Conservation (phyloP, 2,113 vertebrate species). For the Sylvilagus bachmani region DNA sequence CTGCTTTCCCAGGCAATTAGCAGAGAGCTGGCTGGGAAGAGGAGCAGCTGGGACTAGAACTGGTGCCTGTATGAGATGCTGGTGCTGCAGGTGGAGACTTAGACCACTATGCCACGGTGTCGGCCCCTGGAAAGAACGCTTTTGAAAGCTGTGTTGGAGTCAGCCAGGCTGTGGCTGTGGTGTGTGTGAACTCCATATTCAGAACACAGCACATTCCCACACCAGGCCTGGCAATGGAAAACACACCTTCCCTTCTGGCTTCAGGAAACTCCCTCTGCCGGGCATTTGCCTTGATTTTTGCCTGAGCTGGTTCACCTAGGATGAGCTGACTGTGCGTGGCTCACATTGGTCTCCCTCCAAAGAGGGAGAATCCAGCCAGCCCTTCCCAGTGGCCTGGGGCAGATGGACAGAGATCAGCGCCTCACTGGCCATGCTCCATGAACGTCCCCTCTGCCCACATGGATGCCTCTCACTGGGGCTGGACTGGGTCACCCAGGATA, state of each 20-base stretch:
- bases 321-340: neutral
- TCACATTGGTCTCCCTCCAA: neutral
- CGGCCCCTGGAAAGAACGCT: neutral
- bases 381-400: too few species aligned
- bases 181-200: fast-evolving
- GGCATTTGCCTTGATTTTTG: neutral
- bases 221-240: neutral
- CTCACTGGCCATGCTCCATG: neutral
- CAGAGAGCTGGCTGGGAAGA: too few species aligned
- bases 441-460: neutral
- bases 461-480: neutral
- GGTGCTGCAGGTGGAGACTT: too few species aligned
- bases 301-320: neutral
- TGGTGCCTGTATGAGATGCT: too few species aligned
- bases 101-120: too few species aligned
- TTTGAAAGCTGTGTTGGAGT: fast-evolving
- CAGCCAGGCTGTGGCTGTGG: neutral
- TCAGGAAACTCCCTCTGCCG: neutral
- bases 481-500: neutral
- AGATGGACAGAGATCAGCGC: neutral
- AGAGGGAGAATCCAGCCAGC: too few species aligned
- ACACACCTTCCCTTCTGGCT: too few species aligned
- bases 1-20: too few species aligned
- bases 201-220: fast-evolving
- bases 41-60: too few species aligned